A percentile compares a stretch with the other conserved stretches of the same genome.
These are phyloP conservation scores for Oryzias melastigma DNA, from an alignment of 2,113 vertebrate genomes.

Conservation along the genomic window DNA sequence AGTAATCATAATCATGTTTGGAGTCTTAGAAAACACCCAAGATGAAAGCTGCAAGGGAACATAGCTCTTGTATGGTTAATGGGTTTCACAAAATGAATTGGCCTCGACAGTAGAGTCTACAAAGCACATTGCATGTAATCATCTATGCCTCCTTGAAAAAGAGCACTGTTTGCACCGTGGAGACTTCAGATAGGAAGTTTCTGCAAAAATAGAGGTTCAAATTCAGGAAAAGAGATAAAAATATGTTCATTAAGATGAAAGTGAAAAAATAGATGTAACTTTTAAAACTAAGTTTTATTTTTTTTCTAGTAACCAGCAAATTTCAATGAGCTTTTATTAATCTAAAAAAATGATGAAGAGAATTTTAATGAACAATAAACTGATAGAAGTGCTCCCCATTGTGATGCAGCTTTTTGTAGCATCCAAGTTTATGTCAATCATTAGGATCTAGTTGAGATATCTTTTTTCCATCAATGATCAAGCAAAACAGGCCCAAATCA, in stretches of 20 bases:
- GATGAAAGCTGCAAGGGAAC: constrained; percentile 36
- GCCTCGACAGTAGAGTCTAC: constrained; percentile 14
- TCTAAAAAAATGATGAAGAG: no score
- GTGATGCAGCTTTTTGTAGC: no score
- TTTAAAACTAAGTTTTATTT: background rate
- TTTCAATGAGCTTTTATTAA: no score
- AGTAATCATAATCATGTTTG: constrained; percentile 22
- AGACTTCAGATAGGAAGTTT: constrained; percentile 8
- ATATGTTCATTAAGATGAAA: background rate
- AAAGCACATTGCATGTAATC: constrained; percentile 19
- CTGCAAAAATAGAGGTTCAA: constrained; percentile 16
- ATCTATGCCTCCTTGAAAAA: constrained; percentile 16
- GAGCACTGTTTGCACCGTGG: constrained; percentile 12
- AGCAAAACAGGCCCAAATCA: no score
- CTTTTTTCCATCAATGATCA: no score
- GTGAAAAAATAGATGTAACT: background rate
- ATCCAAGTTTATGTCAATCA: no score
- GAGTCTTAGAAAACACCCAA: constrained; percentile 14
- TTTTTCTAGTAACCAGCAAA: no score
- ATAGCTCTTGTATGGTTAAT: constrained; percentile 20
- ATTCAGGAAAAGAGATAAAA: background rate
- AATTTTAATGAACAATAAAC: no score
- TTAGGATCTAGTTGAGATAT: no score
- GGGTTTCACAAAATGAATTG: constrained; percentile 26
- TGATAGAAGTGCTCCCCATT: no score